Conservation (phyloP, 2,113 vertebrate genomes). For the Chaetodon auriga region DNA sequence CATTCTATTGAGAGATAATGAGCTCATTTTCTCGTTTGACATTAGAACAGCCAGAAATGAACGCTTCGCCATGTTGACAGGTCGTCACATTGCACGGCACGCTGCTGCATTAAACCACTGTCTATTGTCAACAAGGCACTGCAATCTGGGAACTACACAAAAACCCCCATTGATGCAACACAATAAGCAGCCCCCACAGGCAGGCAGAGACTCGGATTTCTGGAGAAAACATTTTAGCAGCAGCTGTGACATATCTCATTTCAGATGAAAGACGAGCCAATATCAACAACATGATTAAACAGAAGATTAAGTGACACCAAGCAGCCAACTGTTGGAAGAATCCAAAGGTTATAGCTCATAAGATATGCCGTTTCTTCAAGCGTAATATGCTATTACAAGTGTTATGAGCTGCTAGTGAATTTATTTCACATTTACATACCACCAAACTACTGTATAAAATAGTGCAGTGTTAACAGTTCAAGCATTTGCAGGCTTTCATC, state of each 20-base stretch:
- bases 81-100: slow-evolving; percentile 46
- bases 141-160: slow-evolving; percentile 58
- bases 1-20: slow-evolving; percentile 70
- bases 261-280: slow-evolving; percentile 73
- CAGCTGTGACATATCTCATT: slow-evolving; percentile 77
- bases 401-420: slow-evolving; percentile 51
- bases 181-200: slow-evolving; percentile 65
- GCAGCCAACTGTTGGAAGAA: slow-evolving; percentile 61
- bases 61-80: slow-evolving; percentile 61
- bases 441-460: slow-evolving; percentile 48
- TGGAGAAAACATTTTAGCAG: slow-evolving; percentile 64
- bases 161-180: slow-evolving; percentile 54
- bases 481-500: slow-evolving; percentile 52
- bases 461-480: slow-evolving; percentile 60
- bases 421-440: slow-evolving; percentile 64
- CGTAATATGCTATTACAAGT: slow-evolving; percentile 65
- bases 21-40: slow-evolving; percentile 67
- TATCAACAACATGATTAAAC: slow-evolving; percentile 79
- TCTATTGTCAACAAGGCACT: slow-evolving; percentile 63
- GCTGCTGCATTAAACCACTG: slow-evolving; percentile 37
- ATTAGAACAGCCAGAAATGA: slow-evolving; percentile 64
- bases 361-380: slow-evolving; percentile 50
- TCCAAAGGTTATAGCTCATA: slow-evolving; percentile 64
- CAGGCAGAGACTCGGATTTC: slow-evolving; percentile 53
- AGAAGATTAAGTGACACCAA: slow-evolving; percentile 75